Percentiles rank a stretch among this genome's conserved stretches.
phyloP scores from a whole-genome alignment of 2,888 invertebrate species.

The Parthenolecanium corni region DNA sequence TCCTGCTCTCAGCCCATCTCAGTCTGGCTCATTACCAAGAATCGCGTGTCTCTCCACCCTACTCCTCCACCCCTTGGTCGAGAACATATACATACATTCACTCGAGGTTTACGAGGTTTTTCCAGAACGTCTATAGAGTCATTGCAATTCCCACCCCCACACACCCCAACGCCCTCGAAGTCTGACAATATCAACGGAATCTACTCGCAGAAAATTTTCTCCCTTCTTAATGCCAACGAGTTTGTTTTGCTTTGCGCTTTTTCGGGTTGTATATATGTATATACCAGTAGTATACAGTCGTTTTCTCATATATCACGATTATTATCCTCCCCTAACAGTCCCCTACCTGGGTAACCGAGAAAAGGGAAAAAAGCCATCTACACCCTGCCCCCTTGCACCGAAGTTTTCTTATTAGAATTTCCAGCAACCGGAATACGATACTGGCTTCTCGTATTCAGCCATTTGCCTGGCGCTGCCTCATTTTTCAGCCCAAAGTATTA shows the following conservation, averaged over 20 bases:
- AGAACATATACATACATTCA: too few relatives aligned
- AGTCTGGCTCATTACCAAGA: not conserved
- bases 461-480: not conserved
- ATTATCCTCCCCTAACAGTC: slow-evolving; percentile 1
- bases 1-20: too few relatives aligned
- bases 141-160: not conserved
- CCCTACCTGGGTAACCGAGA: too few relatives aligned
- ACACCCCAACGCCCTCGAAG: not conserved
- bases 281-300: too few relatives aligned
- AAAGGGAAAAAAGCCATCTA: too few relatives aligned
- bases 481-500: slow-evolving; percentile 10
- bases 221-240: not conserved
- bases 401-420: slow-evolving; percentile 27
- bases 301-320: slow-evolving; percentile 28
- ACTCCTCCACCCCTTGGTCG: not conserved
- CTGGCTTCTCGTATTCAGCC: not conserved
- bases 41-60: not conserved
- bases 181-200: slow-evolving; percentile 23
- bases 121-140: too few relatives aligned
- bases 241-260: slow-evolving; percentile 23
- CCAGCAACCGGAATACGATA: not conserved
- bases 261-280: too few relatives aligned
- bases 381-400: not conserved
- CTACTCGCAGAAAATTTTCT: slow-evolving; percentile 18
- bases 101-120: too few relatives aligned